Percentiles rank a stretch among this genome's conserved stretches.
Conservation (phyloP, 2,888 invertebrate genomes). For the Opisthograptis luteolata region DNA sequence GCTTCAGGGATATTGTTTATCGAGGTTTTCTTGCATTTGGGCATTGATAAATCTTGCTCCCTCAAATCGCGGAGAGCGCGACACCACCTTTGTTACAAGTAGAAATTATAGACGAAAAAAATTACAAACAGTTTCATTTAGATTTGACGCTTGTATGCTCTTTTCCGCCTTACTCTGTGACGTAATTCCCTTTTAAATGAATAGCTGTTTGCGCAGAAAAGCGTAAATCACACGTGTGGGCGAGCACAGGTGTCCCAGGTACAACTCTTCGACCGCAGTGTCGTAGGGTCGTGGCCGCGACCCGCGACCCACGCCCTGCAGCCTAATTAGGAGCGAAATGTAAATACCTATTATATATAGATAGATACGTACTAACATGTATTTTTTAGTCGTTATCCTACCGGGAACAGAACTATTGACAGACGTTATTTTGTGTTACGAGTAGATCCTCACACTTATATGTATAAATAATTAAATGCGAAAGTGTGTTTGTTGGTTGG, state of each 20-base stretch:
- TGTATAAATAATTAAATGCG: too few relatives aligned
- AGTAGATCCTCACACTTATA: too few relatives aligned
- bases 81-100: too few relatives aligned
- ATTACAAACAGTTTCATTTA: too few relatives aligned
- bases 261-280: conserved; percentile 29
- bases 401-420: neutral
- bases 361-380: neutral
- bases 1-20: too few relatives aligned
- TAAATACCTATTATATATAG: neutral
- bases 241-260: conserved; percentile 25
- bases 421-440: too few relatives aligned
- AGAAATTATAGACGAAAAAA: too few relatives aligned
- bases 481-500: too few relatives aligned
- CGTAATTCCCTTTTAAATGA: conserved; percentile 22
- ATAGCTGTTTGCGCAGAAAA: conserved; percentile 21
- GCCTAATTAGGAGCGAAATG: conserved; percentile 29
- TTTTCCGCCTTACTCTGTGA: conserved; percentile 4
- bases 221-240: conserved; percentile 26
- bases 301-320: conserved; percentile 19
- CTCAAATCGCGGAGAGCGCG: too few relatives aligned
- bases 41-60: too few relatives aligned
- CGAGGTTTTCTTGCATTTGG: too few relatives aligned
- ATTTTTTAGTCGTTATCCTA: neutral
- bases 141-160: too few relatives aligned
- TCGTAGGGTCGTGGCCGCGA: conserved; percentile 20